phyloP scores from a whole-genome alignment of 2,888 invertebrate species.

The Tinea pellionella region DNA sequence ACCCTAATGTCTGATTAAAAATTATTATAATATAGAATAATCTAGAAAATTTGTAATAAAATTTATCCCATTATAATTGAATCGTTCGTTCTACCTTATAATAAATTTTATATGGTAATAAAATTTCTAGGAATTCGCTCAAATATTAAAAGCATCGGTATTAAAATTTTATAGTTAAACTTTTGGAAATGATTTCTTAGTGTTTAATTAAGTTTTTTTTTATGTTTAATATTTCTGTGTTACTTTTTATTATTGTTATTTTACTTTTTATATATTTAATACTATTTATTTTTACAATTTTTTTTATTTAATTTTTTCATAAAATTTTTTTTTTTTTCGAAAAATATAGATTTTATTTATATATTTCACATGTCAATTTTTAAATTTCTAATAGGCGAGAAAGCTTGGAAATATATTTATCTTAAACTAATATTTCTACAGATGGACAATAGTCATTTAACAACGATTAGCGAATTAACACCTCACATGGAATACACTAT shows the following conservation, averaged over 20 bases:
- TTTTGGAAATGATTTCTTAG: not conserved
- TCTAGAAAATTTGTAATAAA: not conserved
- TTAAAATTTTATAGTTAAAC: not conserved
- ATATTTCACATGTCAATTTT: too few relatives aligned
- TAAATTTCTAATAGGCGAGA: too few relatives aligned
- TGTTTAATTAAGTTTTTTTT: not conserved
- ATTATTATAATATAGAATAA: not conserved
- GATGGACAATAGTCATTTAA: slow-evolving; percentile 90
- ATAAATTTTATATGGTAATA: not conserved
- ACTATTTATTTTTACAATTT: too few relatives aligned
- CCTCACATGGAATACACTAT: slow-evolving; percentile 95
- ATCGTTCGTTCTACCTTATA: not conserved
- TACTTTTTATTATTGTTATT: too few relatives aligned
- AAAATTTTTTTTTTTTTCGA: too few relatives aligned
- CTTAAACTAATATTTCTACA: slow-evolving; percentile 22
- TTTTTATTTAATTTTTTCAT: too few relatives aligned
- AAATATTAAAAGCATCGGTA: not conserved
- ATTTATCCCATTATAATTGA: not conserved
- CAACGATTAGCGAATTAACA: slow-evolving; percentile 91
- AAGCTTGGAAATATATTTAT: too few relatives aligned
- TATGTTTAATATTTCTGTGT: too few relatives aligned
- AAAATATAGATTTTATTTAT: too few relatives aligned
- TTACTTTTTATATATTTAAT: too few relatives aligned
- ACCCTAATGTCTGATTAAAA: too few relatives aligned
- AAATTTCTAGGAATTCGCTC: not conserved